Evolutionary conservation across 1,140 invertebrate species (phyloP), one percentile per base, ranked within the genome.

Genomic region (Physella acuta): DNA sequence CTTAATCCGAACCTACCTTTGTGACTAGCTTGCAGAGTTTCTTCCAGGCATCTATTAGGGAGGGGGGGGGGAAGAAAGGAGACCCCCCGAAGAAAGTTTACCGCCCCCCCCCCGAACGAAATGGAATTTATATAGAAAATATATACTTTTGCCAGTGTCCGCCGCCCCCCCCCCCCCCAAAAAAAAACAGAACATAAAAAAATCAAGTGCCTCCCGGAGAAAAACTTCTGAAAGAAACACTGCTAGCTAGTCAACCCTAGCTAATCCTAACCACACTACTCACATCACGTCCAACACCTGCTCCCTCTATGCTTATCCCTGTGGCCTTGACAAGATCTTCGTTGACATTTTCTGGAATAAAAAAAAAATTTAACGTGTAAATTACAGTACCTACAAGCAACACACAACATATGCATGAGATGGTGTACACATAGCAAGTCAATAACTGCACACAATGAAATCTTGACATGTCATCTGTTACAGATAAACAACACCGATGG

Each of bases 291-390:
- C 59, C 59, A 4, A 61, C 36, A 14, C 59, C 59, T 2, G 59
- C 33, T 1, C 33, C 59, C 30, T 61, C 59, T 3, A 61, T 34
- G 14, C 31, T 61, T 3, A 61, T 28, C 14, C 59, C 59, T 2
- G 59, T 37, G 20, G 28, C 1, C 24, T 61, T 61, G 17, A 28
- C 26, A 4, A 61, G 36, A 5, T 30, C 20, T 28, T 17, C 36
- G 14, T 33, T 61, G 2, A 24, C 11, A 5, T 61, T 39, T 39
- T 44, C 49, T 52, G 26, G 1, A 52, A 17, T 24, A 33, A 2
- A 52, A 33, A 52, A 64, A 60, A 8, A 60, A 60, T 33, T 26
- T n/a, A n/a, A n/a, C n/a, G n/a, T n/a, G n/a, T n/a, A n/a, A n/a
- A n/a, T n/a, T n/a, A n/a, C n/a, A n/a, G n/a, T n/a, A n/a, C n/a